Evolutionary conservation across 53 echinoderm and acorn worm genomes (phyloP).

Genomic region (Holothuria leucospilota): DNA sequence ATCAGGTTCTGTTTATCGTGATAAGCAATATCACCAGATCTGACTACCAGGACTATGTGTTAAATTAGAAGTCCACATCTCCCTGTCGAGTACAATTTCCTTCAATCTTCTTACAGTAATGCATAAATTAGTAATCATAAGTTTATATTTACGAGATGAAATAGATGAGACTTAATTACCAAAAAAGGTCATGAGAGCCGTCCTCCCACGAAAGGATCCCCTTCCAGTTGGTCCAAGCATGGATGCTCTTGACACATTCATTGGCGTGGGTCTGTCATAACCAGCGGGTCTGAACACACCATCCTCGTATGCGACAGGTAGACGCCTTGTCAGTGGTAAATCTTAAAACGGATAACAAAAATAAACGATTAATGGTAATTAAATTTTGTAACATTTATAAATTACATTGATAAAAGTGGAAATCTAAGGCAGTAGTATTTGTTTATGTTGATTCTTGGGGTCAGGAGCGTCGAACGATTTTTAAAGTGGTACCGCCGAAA

Average conservation of each 20-base stretch:
- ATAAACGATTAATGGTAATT: too few species aligned
- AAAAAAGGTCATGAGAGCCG: constrained; percentile 94
- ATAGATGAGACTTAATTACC: constrained; percentile 58
- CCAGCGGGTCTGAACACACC: constrained; percentile 86
- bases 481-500: too few species aligned
- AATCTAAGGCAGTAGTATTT: not conserved
- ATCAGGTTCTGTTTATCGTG: too few species aligned
- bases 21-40: too few species aligned
- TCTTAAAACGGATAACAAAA: constrained; percentile 45
- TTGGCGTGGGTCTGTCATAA: constrained; percentile 76
- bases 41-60: too few species aligned
- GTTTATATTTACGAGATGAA: too few species aligned
- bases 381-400: not conserved
- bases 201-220: constrained; percentile 74
- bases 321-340: constrained; percentile 79
- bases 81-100: too few species aligned
- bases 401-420: not conserved
- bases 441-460: not conserved
- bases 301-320: constrained; percentile 91
- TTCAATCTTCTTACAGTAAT: too few species aligned
- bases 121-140: too few species aligned
- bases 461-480: too few species aligned
- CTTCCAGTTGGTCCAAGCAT: constrained; percentile 84
- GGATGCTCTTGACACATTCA: constrained; percentile 63
- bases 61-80: too few species aligned